Conservation (phyloP, 2,113 vertebrate genomes). For the Nothobranchius kuhntae region DNA sequence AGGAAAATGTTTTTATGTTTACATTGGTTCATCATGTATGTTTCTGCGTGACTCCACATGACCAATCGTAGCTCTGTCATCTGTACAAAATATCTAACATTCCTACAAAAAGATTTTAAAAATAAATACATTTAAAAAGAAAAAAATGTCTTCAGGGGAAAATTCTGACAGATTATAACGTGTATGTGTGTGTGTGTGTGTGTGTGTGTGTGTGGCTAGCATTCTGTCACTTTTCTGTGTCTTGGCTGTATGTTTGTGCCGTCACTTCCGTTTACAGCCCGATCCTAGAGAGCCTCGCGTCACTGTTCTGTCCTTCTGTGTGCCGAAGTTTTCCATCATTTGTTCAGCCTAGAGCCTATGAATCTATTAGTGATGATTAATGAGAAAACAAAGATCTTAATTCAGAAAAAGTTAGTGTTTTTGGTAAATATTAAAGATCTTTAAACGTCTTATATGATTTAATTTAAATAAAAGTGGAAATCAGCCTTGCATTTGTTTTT, state of each 20-base stretch:
- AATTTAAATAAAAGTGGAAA: conserved; percentile 85
- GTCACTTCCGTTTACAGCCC: conserved; percentile 86
- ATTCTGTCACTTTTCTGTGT: conserved; percentile 71
- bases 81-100: conserved; percentile 81
- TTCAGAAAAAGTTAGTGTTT: conserved; percentile 75
- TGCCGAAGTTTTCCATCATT: conserved; percentile 55
- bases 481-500: conserved; percentile 53
- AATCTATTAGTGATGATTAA: conserved; percentile 75
- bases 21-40: conserved; percentile 72
- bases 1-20: conserved; percentile 79
- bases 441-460: conserved; percentile 81
- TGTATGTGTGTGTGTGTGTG: conserved; percentile 84
- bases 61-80: conserved; percentile 70
- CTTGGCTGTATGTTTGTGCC: conserved; percentile 85
- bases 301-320: conserved; percentile 67
- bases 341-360: conserved; percentile 65
- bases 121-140: conserved; percentile 22
- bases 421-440: conserved; percentile 80
- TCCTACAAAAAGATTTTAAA: conserved; percentile 72
- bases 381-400: conserved; percentile 73
- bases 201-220: conserved; percentile 81
- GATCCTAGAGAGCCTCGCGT: conserved; percentile 65
- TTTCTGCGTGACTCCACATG: conserved; percentile 72
- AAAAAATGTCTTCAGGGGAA: conserved; percentile 58
- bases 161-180: conserved; percentile 59